These are phyloP conservation scores for Drosophila truncata DNA, from an alignment of 1,140 invertebrate species.

Conservation along the genomic window DNA sequence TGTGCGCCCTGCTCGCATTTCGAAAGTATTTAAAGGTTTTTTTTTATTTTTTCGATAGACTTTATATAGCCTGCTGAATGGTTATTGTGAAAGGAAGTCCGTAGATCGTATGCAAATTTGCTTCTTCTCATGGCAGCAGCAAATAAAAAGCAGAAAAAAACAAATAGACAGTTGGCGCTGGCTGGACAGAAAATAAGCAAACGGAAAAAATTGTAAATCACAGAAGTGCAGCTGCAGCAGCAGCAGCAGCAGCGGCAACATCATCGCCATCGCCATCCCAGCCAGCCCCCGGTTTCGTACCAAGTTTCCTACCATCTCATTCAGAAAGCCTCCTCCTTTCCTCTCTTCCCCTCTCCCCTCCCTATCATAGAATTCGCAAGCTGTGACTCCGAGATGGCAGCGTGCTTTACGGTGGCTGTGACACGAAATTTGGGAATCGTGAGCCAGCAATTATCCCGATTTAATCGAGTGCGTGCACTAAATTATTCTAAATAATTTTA, in stretches of 20 bases:
- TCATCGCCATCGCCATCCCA: conserved; percentile 25
- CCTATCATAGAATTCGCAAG: conserved; percentile 17
- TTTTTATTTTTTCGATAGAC: conserved; percentile 25
- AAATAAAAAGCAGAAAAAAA: conserved; percentile 12
- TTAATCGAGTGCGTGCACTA: conserved; percentile 12
- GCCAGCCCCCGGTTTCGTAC: conserved; percentile 17
- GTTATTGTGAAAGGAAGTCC: conserved; percentile 72
- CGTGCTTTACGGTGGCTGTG: conserved; percentile 17
- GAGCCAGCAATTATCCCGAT: conserved; percentile 20
- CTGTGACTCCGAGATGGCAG: conserved; percentile 15
- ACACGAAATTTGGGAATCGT: conserved; percentile 25
- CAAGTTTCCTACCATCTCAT: conserved; percentile 26
- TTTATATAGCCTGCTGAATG: conserved; percentile 29
- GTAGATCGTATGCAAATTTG: conserved; percentile 76
- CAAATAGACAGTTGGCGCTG: conserved; percentile 35
- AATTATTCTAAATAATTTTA: neutral
- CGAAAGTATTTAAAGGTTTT: conserved; percentile 72
- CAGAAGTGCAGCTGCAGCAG: conserved; percentile 52
- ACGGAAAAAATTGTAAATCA: conserved; percentile 57
- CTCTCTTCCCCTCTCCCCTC: neutral
- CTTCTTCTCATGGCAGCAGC: conserved; percentile 42
- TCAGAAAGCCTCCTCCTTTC: conserved; percentile 24
- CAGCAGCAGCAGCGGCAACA: conserved; percentile 37
- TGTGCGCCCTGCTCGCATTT: conserved; percentile 68
- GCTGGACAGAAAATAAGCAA: conserved; percentile 47